Conservation (phyloP, 2,888 invertebrate species). For the Gryllus longicercus region DNA sequence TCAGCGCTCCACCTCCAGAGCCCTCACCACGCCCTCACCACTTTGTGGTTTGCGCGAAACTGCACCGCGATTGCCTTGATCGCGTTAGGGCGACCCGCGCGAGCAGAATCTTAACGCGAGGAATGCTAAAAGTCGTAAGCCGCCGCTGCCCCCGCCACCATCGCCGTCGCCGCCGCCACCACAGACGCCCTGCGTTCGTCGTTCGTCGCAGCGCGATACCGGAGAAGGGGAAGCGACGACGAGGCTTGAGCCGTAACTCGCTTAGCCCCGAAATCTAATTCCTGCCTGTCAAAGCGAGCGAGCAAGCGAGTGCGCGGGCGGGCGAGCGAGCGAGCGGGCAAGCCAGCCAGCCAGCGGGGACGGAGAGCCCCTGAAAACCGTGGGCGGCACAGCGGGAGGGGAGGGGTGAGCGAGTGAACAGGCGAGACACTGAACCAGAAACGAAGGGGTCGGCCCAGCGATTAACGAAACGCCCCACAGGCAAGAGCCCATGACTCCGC, state of each 20-base stretch:
- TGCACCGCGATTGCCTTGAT: slow-evolving; percentile 3
- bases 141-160: background rate
- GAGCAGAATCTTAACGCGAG: background rate
- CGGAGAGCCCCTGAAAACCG: background rate
- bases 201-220: background rate
- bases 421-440: no score
- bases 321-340: background rate
- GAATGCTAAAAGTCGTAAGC: background rate
- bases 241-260: background rate
- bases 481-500: no score
- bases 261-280: slow-evolving; percentile 9
- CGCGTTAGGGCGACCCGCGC: background rate
- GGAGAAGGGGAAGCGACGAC: background rate
- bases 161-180: background rate
- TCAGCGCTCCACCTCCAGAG: no score
- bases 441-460: no score
- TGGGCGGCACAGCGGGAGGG: background rate
- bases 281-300: slow-evolving; percentile 7
- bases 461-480: no score
- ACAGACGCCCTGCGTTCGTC: background rate
- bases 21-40: no score
- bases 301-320: background rate
- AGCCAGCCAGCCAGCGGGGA: background rate
- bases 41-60: background rate
- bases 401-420: no score